Base-by-base conservation (phyloP, 2,797 vertebrate species). In the Coregonus suidteri region DNA sequence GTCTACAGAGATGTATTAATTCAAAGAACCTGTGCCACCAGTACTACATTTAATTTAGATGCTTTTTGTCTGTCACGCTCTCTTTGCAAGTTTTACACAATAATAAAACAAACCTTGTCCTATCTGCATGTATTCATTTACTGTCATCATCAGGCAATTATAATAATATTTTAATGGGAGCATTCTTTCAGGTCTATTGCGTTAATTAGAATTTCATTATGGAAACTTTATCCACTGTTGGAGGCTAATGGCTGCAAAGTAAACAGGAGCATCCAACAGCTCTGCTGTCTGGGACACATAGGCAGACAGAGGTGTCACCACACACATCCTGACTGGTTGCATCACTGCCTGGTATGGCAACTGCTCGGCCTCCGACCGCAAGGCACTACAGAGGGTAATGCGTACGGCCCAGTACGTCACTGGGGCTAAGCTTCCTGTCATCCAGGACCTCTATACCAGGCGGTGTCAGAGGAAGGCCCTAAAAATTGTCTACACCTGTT, bases 111-210 rank as follows among this genome's bases (percentile, higher is more conserved):
- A 66, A 16, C 31, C 16, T 35, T 68, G 13, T 37, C 31, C 31
- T 13, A 14, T 67, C 31, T 30, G 65, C 64, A 66, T 16, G 13
- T 34, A 35, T 67, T 16, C 6, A 67, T 34, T 34, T 30, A 67
- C 65, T 34, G 65, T 79, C 83, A 74, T 76, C 74, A 76, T 82
- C 72, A 79, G 77, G 56, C 75, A 83, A 82, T 81, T 73, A 69
- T 85, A 83, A 91, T 88, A 79, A 83, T 72, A 34, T 79, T 82
- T 80, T 90, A 88, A 88, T 87, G 84, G 71, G 75, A 75, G 51
- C 37, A 30, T 86, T 86, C 2, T 54, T 86, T 80, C 75, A 76
- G 74, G 74, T 82, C 82, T 81, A 80, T 88, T 89, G 86, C 77
- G 79, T 86, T 85, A 83, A 90, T 84, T 82, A 85, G 71, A 80